Base-by-base conservation (phyloP, 2,888 invertebrate genomes). In the Digitonthophagus gazella region DNA sequence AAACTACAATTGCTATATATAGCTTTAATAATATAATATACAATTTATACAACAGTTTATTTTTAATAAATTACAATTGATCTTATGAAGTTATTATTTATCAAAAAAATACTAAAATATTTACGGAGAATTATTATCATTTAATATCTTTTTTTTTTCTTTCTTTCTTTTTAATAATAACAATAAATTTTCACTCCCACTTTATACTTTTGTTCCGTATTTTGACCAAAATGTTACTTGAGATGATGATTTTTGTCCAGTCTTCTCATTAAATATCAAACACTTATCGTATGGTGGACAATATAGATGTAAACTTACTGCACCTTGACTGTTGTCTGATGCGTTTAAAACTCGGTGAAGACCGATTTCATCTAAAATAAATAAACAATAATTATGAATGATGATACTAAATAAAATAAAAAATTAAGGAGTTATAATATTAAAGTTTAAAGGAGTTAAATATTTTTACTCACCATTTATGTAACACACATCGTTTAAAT, bases 331-430 rank as follows among this genome's bases (percentile, higher is more conserved):
- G 0, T 91, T 89, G 79, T 96, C 92, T 6, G 95, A 96, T 0
- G 93, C 88, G 81, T 99, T 99, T 84, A 97, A 97, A 75, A 99
- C 95, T 0, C 98, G 90, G 81, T 99, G 98, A 11, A 99, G 87
- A 0, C 98, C 99, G 74, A 98, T 84, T 0, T 93, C 91, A 83
- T 99, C 98, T 98, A 84, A 65, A 78, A 75, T 67, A 70, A 20
- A 28, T 5, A 61, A n/a, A 2, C 11, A 44, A 22, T 22, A 44
- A 44, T 2, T 44, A 44, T 44, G 11, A 8, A 44, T 44, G 3
- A 22, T 4, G 22, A 22, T 22, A 22, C 22, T 44, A 44, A 14
- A 57, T 15, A 1, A 57, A 57, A 15, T 57, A n/a, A n/a, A n/a
- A n/a, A n/a, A n/a, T n/a, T n/a, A n/a, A n/a, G n/a, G n/a, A n/a